Conservation (phyloP, 2,797 vertebrate species). For the Pseudochromis fuscus region DNA sequence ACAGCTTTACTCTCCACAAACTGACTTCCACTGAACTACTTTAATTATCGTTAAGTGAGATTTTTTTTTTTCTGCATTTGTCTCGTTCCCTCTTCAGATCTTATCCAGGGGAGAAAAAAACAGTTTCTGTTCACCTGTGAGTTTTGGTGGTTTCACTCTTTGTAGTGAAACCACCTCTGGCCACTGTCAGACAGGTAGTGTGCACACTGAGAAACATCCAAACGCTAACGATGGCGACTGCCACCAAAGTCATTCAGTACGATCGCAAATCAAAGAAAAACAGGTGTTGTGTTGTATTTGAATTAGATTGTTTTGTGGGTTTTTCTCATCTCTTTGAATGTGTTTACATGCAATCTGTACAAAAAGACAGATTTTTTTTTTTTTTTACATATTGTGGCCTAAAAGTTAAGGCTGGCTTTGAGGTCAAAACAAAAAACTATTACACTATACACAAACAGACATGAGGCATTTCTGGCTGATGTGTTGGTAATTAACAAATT, state of each 20-base stretch:
- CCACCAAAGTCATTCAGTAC: not conserved
- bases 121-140: not conserved
- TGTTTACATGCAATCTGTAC: slow-evolving; percentile 12
- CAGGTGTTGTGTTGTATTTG: not conserved
- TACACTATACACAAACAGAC: not conserved
- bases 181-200: slow-evolving; percentile 2
- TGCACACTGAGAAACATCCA: slow-evolving; percentile 12
- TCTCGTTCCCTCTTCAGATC: not conserved
- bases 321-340: not conserved
- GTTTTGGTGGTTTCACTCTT: not conserved
- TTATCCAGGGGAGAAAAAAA: not conserved
- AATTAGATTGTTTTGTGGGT: not conserved
- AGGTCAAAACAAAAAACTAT: not conserved
- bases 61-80: not conserved
- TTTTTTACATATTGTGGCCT: not conserved
- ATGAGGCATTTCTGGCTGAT: no score
- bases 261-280: not conserved
- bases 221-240: no score
- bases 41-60: not conserved
- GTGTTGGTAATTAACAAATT: no score
- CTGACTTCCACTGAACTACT: not conserved
- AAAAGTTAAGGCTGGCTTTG: not conserved
- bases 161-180: no score
- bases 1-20: not conserved
- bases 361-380: not conserved